Base-by-base conservation (phyloP, 2,888 invertebrate species). In the Ditula angustiorana region DNA sequence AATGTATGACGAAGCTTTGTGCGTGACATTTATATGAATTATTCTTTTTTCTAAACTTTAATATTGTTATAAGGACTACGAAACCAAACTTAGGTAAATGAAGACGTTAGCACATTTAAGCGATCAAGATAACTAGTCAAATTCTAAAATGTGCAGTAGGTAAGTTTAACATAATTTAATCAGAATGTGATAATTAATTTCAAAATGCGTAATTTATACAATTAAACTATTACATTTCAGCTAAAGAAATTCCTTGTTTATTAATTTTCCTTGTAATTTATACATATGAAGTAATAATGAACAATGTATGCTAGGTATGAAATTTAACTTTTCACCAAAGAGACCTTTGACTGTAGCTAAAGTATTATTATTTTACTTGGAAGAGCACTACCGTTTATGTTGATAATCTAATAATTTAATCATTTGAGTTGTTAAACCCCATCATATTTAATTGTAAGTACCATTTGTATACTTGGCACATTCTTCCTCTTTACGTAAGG, bases 1-100 rank as follows among this genome's bases (percentile, higher is more conserved):
- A 67, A 64, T 69, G 62, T 73, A 71, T 69, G 60, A 58, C 26
- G 16, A 13, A 57, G 47, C 41, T 35, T 62, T 66, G 52, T 30
- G 37, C 30, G 41, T 50, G 44, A 19, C 11, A 33, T 63, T 63
- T 57, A 30, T 63, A 63, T 55, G 24, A 61, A 47, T 41, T 56
- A 21, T 49, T 49, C 30, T 10, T 56, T 63, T 49, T 63, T 41
- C 23, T 47, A 47, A 47, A 37, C 35, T 37, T 35, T 55, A 61
- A 55, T 47, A 37, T n/a, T 61, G 46, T 47, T 35, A 47, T 55
- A 35, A 37, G 55, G 21, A 47, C 24, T 55, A 47, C 37, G 37
- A 55, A 55, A 37, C 35, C 47, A 23, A 46, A 11, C 37, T 30
- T 41, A 61, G 16, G 23, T 24, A 60, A 37, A 10, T 30, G 19